Evolutionary conservation across 2,888 invertebrate species (phyloP).

Genomic region (Sipha maydis): DNA sequence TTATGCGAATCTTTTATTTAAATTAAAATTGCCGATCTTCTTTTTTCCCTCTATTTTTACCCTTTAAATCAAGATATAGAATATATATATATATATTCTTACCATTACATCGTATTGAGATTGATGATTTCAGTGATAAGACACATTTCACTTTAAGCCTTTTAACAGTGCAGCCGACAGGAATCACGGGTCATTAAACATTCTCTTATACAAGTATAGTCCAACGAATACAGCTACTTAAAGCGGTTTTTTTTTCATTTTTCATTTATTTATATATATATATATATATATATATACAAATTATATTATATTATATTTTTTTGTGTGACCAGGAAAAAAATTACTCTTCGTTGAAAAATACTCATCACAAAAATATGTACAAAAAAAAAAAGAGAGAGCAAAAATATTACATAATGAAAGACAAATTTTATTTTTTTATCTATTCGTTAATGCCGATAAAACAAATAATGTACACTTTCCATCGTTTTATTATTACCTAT

Average conservation of each 20-base stretch:
- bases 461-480: not conserved
- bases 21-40: constrained; percentile 42
- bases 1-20: constrained; percentile 49
- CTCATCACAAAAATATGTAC: constrained; percentile 4
- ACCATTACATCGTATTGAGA: constrained; percentile 41
- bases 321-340: constrained; percentile 29
- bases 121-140: constrained; percentile 59
- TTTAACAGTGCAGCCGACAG: constrained; percentile 54
- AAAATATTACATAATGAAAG: constrained; percentile 2
- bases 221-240: constrained; percentile 40
- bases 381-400: not conserved
- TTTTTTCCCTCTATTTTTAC: not conserved
- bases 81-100: constrained; percentile 36
- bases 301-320: constrained; percentile 1
- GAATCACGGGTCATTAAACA: constrained; percentile 61
- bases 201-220: constrained; percentile 44
- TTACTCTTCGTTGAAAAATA: constrained; percentile 48
- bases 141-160: constrained; percentile 61
- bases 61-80: constrained; percentile 42
- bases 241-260: constrained; percentile 36
- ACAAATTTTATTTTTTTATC: constrained; percentile 10
- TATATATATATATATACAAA: not conserved
- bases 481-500: not conserved
- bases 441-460: not conserved
- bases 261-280: constrained; percentile 1